A percentile compares a stretch with the other conserved stretches of the same genome.
Conservation (phyloP, 2,888 invertebrate genomes). For the Cylloceria caligata region DNA sequence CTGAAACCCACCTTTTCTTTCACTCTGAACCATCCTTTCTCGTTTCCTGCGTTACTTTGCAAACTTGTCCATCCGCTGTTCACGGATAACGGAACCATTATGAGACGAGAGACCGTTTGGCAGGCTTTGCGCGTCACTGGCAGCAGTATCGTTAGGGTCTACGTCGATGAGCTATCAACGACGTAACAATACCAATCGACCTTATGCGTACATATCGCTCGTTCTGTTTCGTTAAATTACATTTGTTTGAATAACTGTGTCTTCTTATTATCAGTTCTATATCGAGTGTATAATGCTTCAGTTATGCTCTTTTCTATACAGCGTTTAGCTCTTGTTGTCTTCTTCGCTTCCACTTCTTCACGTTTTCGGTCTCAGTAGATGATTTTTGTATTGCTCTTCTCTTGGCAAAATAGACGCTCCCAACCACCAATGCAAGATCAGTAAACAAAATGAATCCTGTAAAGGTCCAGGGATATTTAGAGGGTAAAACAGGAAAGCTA, state of each 20-base stretch:
- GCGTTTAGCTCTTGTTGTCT: too few relatives aligned
- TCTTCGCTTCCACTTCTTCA: neutral
- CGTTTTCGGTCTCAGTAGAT: neutral
- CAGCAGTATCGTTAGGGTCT: neutral
- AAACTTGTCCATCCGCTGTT: conserved; percentile 62
- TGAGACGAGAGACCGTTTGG: conserved; percentile 55
- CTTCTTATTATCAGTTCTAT: neutral
- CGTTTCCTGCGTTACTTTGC: conserved; percentile 32
- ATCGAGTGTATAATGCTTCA: neutral
- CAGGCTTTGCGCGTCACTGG: conserved; percentile 7
- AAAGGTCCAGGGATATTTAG: neutral
- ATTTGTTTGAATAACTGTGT: neutral
- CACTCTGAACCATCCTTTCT: conserved; percentile 3
- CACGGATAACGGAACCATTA: conserved; percentile 74
- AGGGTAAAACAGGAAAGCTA: neutral
- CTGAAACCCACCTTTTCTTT: conserved; percentile 5
- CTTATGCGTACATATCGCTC: neutral
- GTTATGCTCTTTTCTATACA: too few relatives aligned
- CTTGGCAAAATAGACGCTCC: neutral
- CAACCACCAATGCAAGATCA: neutral
- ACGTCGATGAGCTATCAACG: neutral
- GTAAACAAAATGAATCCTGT: too few relatives aligned
- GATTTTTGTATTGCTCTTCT: neutral
- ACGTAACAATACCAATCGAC: neutral
- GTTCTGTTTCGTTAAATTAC: neutral